phyloP scores from a whole-genome alignment of 2,888 invertebrate species.

The Crepidodera aurea region DNA sequence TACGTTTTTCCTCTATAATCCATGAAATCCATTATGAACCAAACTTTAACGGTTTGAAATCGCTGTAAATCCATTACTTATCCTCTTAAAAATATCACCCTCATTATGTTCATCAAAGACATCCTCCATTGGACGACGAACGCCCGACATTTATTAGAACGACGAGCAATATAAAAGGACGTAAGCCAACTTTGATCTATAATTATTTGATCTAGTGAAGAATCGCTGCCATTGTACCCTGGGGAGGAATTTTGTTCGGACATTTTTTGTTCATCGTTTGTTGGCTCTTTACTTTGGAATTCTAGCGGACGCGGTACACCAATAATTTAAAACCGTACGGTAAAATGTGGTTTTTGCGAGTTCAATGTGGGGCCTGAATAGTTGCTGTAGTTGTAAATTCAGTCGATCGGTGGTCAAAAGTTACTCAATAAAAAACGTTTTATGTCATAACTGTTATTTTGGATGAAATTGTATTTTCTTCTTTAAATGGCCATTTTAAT shows the following conservation, averaged over 20 bases:
- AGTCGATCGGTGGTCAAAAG: no score
- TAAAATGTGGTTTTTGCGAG: no score
- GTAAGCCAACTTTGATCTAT: constrained; percentile 11
- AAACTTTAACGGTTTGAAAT: no score
- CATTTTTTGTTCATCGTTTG: not conserved
- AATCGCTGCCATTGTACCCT: constrained; percentile 3
- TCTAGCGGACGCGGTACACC: not conserved
- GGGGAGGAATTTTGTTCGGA: constrained; percentile 1
- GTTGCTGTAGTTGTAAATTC: no score
- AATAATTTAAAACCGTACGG: no score
- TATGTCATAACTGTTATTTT: no score
- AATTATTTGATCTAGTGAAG: constrained; percentile 14
- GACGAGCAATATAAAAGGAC: constrained; percentile 5
- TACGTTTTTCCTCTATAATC: no score
- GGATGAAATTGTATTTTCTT: no score
- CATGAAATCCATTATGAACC: no score
- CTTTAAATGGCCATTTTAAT: no score
- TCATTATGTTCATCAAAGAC: constrained; percentile 12
- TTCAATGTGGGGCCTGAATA: no score
- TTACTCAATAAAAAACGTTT: no score
- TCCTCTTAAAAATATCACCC: not conserved
- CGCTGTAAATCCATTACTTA: constrained; percentile 13
- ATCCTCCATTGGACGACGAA: constrained; percentile 1
- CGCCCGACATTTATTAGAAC: constrained; percentile 7
- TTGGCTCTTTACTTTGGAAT: not conserved